Evolutionary conservation across 2,797 vertebrate species (phyloP), one percentile per base, ranked within the genome.

Genomic region (Paramormyrops hopkinsi): DNA sequence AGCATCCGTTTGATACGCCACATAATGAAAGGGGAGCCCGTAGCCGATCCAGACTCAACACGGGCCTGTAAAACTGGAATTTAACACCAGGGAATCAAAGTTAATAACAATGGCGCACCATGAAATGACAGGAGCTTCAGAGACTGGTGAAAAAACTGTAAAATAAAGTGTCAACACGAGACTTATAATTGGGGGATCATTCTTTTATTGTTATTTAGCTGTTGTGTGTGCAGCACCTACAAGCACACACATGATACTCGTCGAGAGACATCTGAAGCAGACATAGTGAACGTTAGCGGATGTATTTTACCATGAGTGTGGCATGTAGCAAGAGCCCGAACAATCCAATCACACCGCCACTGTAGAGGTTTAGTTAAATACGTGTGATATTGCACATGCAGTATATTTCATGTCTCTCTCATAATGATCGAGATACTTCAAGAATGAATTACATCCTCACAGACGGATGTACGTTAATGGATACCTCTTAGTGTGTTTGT

Each of bases 91-190:
- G 48, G 51, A 87, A 54, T 37, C 53, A 41, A 87, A 87, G 46
- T 37, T 87, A 54, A 87, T 87, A 54, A 86, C 44, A 84, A 50
- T 51, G 14, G 19, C 12, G 82, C 44, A 11, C 82, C 37, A 14
- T 50, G 88, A 33, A 22, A n/a, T 50, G 83, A 54, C 82, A 84
- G 14, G 41, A 51, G 62, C 85, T 86, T 54, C 85, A 86, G 85
- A 48, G 62, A 17, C 88, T 2, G 9, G 48, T 19, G 12, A 84
- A 89, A 29, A 86, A 48, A 84, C 41, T 41, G 69, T 17, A 41
- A 41, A 73, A 73, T 37, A 37, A 73, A 73, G 33, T 73, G 56
- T 25, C 44, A 51, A 85, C 54, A 12, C 51, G 65, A 37, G 53
- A 48, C 88, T 56, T 56, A 65, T 51, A 50, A 85, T 85, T 53